Evolutionary conservation across 2,797 vertebrate genomes (phyloP).

Genomic region (Xyrichtys novacula): DNA sequence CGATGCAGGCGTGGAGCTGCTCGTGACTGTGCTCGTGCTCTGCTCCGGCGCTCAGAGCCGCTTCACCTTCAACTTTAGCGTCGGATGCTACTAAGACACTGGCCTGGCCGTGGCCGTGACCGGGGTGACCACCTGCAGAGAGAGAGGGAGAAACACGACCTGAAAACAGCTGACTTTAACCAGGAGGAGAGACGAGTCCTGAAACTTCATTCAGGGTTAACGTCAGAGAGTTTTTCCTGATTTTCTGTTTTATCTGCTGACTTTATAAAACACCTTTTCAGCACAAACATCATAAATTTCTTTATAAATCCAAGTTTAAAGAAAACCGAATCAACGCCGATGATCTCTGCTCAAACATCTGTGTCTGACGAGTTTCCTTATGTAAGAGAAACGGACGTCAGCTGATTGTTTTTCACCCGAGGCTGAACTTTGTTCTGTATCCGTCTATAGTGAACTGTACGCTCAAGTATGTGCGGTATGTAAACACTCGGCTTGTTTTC

Average conservation of each 20-base stretch:
- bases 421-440: constrained; percentile 49
- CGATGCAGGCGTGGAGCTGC: constrained; percentile 95
- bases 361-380: constrained; percentile 11
- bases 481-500: background rate
- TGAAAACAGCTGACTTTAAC: too few relatives aligned
- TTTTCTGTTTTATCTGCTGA: too few relatives aligned
- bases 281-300: too few relatives aligned
- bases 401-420: constrained; percentile 2
- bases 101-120: constrained; percentile 70
- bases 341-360: constrained; percentile 30
- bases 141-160: too few relatives aligned
- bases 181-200: too few relatives aligned
- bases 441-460: background rate
- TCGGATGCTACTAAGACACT: constrained; percentile 74
- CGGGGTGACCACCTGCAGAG: constrained; percentile 80
- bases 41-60: constrained; percentile 55
- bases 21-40: constrained; percentile 87
- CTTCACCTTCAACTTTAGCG: constrained; percentile 75
- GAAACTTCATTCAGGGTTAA: too few relatives aligned
- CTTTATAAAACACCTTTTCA: too few relatives aligned
- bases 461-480: too few relatives aligned
- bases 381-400: constrained; percentile 9
- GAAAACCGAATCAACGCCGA: background rate
- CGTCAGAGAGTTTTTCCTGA: too few relatives aligned
- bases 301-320: background rate